Percentiles rank a stretch among this genome's conserved stretches.
Conservation (phyloP, 2,113 vertebrate species). For the Sorex araneus region DNA sequence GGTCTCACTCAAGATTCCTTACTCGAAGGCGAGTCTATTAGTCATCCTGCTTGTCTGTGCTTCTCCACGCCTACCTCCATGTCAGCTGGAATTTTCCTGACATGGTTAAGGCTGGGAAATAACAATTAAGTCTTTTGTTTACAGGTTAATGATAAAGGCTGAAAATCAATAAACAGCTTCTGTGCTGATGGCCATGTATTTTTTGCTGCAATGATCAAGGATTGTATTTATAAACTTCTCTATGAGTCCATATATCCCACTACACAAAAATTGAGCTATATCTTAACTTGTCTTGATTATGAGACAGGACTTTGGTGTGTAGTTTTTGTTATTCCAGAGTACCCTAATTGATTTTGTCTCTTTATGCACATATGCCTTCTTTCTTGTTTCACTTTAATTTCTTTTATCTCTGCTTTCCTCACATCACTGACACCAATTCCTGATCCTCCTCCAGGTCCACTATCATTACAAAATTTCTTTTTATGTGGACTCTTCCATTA, state of each 20-base stretch:
- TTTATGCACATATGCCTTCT: neutral
- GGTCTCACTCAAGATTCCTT: neutral
- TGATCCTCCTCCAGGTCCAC: neutral
- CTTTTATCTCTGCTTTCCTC: neutral
- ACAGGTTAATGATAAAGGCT: slow-evolving; percentile 49
- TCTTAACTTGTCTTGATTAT: slow-evolving; percentile 47
- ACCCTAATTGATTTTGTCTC: slow-evolving; percentile 27
- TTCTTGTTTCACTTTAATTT: neutral
- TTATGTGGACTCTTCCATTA: neutral
- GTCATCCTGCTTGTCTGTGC: neutral
- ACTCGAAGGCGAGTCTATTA: neutral
- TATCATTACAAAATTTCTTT: slow-evolving; percentile 33
- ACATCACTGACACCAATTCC: neutral
- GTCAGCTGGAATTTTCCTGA: neutral
- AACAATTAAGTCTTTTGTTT: slow-evolving; percentile 55
- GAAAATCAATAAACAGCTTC: slow-evolving; percentile 73
- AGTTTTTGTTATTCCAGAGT: slow-evolving; percentile 19
- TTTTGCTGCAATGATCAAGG: slow-evolving; percentile 18
- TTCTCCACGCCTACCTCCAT: neutral
- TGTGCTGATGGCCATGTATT: slow-evolving; percentile 51
- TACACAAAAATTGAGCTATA: neutral
- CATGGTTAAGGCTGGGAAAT: slow-evolving; percentile 31
- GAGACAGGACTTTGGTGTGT: neutral
- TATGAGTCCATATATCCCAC: neutral
- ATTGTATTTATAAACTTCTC: slow-evolving; percentile 64